Evolutionary conservation across 2,113 vertebrate genomes (phyloP).

Genomic region (Phaetusa simplex): DNA sequence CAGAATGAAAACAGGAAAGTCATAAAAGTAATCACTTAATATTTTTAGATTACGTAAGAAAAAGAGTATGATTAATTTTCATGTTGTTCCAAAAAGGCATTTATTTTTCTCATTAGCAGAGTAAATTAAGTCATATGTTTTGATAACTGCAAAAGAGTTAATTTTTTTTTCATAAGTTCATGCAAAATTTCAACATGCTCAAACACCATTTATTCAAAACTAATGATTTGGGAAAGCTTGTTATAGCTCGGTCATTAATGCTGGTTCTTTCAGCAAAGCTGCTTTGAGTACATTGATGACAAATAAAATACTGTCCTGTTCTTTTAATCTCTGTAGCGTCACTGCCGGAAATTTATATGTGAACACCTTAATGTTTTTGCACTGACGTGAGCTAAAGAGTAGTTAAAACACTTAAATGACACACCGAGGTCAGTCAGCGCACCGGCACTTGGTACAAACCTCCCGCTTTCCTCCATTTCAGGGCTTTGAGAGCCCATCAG

Average conservation of each 20-base stretch:
- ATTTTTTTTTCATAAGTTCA: background rate
- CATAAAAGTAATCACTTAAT: background rate
- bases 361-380: background rate
- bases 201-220: conserved; percentile 48
- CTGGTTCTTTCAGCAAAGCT: conserved; percentile 22
- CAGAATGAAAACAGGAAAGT: background rate
- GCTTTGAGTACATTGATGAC: background rate
- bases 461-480: background rate
- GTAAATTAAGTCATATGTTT: conserved; percentile 27
- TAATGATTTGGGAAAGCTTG: background rate
- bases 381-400: background rate
- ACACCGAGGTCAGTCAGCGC: background rate
- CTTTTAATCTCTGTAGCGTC: conserved; percentile 11
- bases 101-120: conserved; percentile 27
- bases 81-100: background rate
- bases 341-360: background rate
- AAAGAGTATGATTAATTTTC: background rate
- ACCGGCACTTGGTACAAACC: rapidly evolving
- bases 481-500: background rate
- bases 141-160: background rate
- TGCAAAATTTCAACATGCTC: background rate
- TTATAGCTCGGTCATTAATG: background rate
- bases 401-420: background rate
- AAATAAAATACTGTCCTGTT: conserved; percentile 2
- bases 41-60: background rate